These are phyloP conservation scores for Turnix velox DNA, from an alignment of 2,113 vertebrate genomes.

Conservation along the genomic window DNA sequence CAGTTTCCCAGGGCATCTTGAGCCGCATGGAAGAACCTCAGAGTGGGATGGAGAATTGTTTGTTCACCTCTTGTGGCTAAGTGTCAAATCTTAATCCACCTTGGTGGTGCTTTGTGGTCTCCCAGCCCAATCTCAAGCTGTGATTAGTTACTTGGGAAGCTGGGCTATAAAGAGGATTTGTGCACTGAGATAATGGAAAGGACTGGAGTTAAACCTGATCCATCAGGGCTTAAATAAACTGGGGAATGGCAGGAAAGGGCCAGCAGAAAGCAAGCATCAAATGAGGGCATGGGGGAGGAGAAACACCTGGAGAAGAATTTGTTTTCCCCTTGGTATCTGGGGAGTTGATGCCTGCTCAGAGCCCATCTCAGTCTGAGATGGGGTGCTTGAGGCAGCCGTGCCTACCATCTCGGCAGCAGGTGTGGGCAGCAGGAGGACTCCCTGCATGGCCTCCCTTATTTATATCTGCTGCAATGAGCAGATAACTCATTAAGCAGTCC, in stretches of 20 bases:
- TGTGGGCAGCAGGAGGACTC: not conserved
- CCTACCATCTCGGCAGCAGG: not conserved
- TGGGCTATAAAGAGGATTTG: not conserved
- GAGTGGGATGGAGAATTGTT: not conserved
- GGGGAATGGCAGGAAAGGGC: slow-evolving; percentile 26
- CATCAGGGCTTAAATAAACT: not conserved
- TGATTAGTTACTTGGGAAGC: not conserved
- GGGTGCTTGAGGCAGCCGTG: not conserved
- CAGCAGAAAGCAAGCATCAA: not conserved
- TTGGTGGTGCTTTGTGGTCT: not conserved
- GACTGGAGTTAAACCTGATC: slow-evolving; percentile 18
- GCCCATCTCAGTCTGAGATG: not conserved
- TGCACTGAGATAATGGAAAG: not conserved
- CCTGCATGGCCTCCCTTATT: not conserved
- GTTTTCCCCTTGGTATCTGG: not conserved
- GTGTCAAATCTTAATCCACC: not conserved
- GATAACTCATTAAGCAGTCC: slow-evolving; percentile 52
- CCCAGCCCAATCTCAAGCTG: accelerated
- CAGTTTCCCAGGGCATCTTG: not conserved
- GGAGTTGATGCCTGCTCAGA: not conserved
- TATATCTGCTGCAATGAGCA: not conserved
- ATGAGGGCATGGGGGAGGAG: not conserved
- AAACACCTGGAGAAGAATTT: not conserved
- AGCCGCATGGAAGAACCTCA: not conserved
- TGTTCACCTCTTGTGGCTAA: not conserved